Base-by-base conservation (phyloP, 2,113 vertebrate species). In the Cichladusa arquata region DNA sequence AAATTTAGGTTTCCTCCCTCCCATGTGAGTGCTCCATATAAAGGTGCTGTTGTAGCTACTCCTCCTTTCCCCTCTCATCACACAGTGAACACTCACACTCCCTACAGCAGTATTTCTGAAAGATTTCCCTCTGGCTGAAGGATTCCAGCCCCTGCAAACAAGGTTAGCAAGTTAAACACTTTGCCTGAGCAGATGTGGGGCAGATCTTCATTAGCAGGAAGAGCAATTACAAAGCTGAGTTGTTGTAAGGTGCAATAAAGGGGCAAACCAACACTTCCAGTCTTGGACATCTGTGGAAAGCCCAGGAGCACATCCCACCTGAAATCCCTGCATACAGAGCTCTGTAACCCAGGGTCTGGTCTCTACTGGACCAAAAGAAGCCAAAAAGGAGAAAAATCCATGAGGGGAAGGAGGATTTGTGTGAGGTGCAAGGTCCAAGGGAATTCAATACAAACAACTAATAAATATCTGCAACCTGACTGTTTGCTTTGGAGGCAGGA, bases 241-340 rank as follows among this genome's bases (percentile, higher is more conserved):
- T 73, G 12, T 7, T 23, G 11, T 5, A 44, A 65, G 3, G 1
- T 13, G 50, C 29, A 61, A 19, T 29, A 33, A 80, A 47, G 57
- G 8, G n/a, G 1, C 2, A 90, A 61, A 57, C 2, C 29, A 34
- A 24, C 8, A 40, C 24, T 34, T 61, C 18, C 6, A 36, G 18
- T 5, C 44, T 54, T 34, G 11, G 47, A 47, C 1, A 1, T 4
- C 31, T 24, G 8, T 0, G 0, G 18, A 20, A 76, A 51, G 9
- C 33, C 19, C 24, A 26, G 61, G 71, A 71, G 16, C 23, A 10
- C 42, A 38, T 6, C n/a, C 42, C 33, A 26, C 18, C 44, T 8
- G 23, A 65, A 34, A 34, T 8, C 51, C 38, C 64, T 73, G 31
- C 25, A 70, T 50, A 3, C 26, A 25, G 4, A 8, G 17, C 33